Percentiles rank a stretch among this genome's conserved stretches.
These are phyloP conservation scores for Diarsia brunnea DNA, from an alignment of 2,888 invertebrate genomes.

Conservation along the genomic window DNA sequence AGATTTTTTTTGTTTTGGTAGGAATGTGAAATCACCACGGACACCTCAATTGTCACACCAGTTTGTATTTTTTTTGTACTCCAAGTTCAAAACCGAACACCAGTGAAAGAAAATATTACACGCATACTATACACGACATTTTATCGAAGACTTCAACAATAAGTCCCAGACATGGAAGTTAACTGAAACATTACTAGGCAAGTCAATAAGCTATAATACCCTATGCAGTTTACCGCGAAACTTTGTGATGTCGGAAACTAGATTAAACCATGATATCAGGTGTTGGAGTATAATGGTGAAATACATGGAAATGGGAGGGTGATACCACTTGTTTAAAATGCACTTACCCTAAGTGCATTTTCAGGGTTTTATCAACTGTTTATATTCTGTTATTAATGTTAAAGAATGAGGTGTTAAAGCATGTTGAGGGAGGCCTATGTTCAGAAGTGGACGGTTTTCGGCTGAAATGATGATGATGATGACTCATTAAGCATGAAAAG, in stretches of 20 bases:
- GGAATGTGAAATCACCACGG: background rate
- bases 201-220: constrained; percentile 69
- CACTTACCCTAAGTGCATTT: too few species aligned
- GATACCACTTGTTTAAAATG: too few species aligned
- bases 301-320: background rate
- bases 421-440: too few species aligned
- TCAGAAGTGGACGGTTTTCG: too few species aligned
- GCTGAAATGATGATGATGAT: too few species aligned
- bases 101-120: background rate
- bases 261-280: constrained; percentile 34
- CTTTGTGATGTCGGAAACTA: constrained; percentile 43
- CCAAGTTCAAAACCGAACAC: background rate
- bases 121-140: background rate
- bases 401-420: too few species aligned
- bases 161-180: constrained; percentile 62
- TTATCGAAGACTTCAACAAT: constrained; percentile 49
- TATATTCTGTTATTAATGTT: too few species aligned
- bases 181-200: constrained; percentile 73
- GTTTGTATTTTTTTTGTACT: background rate
- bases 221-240: constrained; percentile 45
- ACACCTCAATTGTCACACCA: background rate
- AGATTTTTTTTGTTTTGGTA: background rate
- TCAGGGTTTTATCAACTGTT: too few species aligned
- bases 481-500: too few species aligned
- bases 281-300: constrained; percentile 18